These are phyloP conservation scores for Pseudorasbora parva DNA, from an alignment of 2,113 vertebrate species.

Conservation along the genomic window DNA sequence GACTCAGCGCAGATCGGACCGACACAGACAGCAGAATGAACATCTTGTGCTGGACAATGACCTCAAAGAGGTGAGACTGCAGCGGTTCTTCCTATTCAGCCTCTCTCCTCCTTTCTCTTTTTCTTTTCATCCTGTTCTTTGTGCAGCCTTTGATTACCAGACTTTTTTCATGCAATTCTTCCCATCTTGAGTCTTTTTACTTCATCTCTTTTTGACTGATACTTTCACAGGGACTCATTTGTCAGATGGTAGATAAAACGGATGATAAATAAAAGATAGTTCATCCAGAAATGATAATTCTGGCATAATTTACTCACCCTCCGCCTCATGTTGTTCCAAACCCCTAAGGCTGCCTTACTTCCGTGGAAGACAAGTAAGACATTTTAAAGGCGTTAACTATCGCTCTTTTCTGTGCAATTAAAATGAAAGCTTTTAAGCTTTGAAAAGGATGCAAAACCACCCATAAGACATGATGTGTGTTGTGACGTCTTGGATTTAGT, in stretches of 20 bases:
- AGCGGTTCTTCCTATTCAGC: not conserved
- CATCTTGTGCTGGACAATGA: constrained; percentile 86
- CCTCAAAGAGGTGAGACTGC: constrained; percentile 82
- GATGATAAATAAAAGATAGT: not conserved
- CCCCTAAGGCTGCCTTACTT: not conserved
- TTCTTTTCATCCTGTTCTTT: not conserved
- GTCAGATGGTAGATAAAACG: constrained; percentile 11
- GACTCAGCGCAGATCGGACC: constrained; percentile 83
- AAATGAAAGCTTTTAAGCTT: no score
- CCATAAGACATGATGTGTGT: no score
- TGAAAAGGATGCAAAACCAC: no score
- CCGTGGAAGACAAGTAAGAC: not conserved
- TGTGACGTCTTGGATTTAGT: no score
- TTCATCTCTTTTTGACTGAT: not conserved
- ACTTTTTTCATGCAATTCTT: not conserved
- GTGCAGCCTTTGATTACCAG: not conserved
- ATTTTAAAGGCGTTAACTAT: not conserved
- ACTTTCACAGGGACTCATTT: not conserved
- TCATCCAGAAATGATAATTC: not conserved
- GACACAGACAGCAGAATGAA: constrained; percentile 81
- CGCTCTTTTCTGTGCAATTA: not conserved
- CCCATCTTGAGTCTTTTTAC: not conserved
- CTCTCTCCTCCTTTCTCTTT: not conserved
- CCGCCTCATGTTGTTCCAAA: not conserved
- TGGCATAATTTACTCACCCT: not conserved